Conservation (phyloP, 2,888 invertebrate species). For the Polia nebulosa region DNA sequence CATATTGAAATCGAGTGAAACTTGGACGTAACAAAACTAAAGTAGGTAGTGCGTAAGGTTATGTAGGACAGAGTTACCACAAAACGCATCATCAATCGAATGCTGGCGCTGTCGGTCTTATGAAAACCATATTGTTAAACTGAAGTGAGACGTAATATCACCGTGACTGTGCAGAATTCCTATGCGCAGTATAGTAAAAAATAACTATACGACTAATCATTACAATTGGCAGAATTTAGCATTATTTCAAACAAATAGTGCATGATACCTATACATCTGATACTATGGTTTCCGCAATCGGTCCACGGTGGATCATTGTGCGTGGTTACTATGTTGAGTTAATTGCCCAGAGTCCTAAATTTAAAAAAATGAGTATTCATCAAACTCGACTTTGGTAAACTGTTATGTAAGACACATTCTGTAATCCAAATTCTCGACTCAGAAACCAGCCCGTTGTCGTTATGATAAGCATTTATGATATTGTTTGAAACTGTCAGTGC, state of each 20-base stretch:
- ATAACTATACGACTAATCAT: neutral
- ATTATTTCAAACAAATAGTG: neutral
- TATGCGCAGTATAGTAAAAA: neutral
- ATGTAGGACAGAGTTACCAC: slow-evolving; percentile 28
- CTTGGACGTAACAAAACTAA: neutral
- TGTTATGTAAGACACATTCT: neutral
- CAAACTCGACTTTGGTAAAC: neutral
- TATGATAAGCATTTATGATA: slow-evolving; percentile 2
- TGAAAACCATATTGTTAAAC: slow-evolving; percentile 15
- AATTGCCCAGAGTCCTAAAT: no score
- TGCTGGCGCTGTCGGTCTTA: slow-evolving; percentile 43
- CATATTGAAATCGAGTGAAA: no score
- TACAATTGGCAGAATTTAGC: neutral
- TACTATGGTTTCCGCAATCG: no score
- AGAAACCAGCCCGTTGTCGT: neutral
- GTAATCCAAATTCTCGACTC: neutral
- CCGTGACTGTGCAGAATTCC: slow-evolving; percentile 7
- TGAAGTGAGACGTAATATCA: slow-evolving; percentile 1
- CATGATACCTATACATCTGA: neutral
- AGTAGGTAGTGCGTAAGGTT: slow-evolving; percentile 7
- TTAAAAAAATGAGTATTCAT: no score
- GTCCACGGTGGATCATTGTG: no score
- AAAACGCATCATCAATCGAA: slow-evolving; percentile 33
- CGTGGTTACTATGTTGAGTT: no score
- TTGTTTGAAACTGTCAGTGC: slow-evolving; percentile 5